These are phyloP conservation scores for Hyperoplus immaculatus DNA, from an alignment of 2,797 vertebrate genomes.

Conservation along the genomic window DNA sequence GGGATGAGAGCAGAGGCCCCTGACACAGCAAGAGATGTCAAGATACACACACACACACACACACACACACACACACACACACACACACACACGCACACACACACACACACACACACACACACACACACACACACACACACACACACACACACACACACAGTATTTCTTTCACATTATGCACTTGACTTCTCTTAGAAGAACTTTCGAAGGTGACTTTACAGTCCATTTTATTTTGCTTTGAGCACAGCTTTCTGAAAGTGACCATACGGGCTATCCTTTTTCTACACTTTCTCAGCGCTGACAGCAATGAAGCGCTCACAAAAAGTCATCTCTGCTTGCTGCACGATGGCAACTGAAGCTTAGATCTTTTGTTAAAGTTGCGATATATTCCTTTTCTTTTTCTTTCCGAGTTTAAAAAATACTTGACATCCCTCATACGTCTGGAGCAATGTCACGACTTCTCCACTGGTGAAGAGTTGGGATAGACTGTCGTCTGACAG, in stretches of 20 bases:
- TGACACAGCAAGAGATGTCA: constrained; percentile 80
- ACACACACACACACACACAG: constrained; percentile 33
- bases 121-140: constrained; percentile 51
- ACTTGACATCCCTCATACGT: background rate
- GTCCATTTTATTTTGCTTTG: constrained; percentile 70
- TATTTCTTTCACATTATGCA: constrained; percentile 70
- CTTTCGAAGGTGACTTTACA: constrained; percentile 74
- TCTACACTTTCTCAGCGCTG: constrained; percentile 42
- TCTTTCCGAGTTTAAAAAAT: constrained; percentile 6
- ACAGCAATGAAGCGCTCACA: constrained; percentile 36
- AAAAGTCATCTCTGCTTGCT: constrained; percentile 28
- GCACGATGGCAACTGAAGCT: constrained; percentile 19
- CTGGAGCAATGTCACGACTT: constrained; percentile 17
- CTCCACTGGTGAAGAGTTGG: background rate
- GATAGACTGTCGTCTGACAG: background rate
- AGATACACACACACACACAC: constrained; percentile 64
- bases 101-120: constrained; percentile 51
- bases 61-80: constrained; percentile 51
- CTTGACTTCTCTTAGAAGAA: constrained; percentile 73
- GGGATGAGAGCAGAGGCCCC: constrained; percentile 77
- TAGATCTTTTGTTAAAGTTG: constrained; percentile 25
- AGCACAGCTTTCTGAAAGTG: constrained; percentile 59
- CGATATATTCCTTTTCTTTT: background rate
- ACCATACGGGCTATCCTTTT: constrained; percentile 55
- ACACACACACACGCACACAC: constrained; percentile 52